Evolutionary conservation across 2,113 vertebrate species (phyloP).

Genomic region (Connochaetes taurinus): DNA sequence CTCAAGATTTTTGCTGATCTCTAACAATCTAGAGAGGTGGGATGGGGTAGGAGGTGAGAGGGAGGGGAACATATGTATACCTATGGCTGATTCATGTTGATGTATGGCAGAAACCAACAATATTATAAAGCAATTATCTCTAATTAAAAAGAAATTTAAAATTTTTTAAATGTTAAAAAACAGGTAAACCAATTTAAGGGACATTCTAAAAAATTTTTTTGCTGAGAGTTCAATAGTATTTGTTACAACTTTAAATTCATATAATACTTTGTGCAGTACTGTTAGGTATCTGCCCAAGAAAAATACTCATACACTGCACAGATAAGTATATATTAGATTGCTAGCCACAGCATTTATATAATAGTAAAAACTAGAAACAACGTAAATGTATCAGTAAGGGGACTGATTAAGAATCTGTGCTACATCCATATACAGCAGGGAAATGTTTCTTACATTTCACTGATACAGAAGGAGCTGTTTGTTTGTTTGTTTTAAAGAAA

Average conservation of each 20-base stretch:
- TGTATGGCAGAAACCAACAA: background rate
- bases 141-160: background rate
- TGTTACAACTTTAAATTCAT: constrained; percentile 9
- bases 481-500: background rate
- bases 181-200: background rate
- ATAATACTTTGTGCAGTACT: background rate
- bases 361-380: background rate
- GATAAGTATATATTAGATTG: background rate
- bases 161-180: background rate
- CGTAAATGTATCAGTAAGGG: background rate
- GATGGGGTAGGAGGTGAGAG: background rate
- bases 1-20: background rate
- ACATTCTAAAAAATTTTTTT: background rate
- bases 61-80: background rate
- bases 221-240: background rate
- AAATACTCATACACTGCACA: background rate
- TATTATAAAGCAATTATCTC: background rate
- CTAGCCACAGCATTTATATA: background rate
- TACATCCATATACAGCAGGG: background rate
- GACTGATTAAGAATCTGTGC: background rate
- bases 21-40: background rate
- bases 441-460: background rate
- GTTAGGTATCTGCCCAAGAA: background rate
- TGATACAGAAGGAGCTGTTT: background rate
- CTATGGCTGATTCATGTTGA: background rate